Base-by-base conservation (phyloP, 1,140 invertebrate genomes). In the Mesaphorura yosii region DNA sequence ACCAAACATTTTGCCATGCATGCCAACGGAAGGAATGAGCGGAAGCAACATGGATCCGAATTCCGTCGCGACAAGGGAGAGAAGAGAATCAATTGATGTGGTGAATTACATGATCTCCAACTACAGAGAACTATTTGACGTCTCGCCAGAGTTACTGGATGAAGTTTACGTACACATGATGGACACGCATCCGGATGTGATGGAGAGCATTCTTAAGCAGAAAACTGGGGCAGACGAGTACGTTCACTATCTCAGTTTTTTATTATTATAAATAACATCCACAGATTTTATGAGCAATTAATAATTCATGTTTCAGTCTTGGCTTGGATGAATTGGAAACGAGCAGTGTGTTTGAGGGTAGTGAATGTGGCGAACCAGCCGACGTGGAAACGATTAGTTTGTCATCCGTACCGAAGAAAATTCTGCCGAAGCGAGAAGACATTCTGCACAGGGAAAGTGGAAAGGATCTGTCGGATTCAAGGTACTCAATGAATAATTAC, bases 51-150 rank as follows among this genome's bases (percentile, higher is more conserved):
- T 77, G 74, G 49, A 50, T 52, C 50, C 38, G 41, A 47, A 55
- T 51, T 23, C 69, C 66, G 48, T 60, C 64, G 69, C 48, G 74
- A 76, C 7, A 7, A 81, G 84, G 57, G 74, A 83, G 62, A 76
- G 84, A 1, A 83, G 85, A 61, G 86, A 91, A 66, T 73, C 86
- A 15, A 78, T 83, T 53, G 88, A 92, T 66, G 83, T 89, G 23
- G 92, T 92, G 65, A 88, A 88, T 67, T 86, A 91, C 40, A 76
- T 92, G 65, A 83, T 93, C 50, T 86, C 90, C 67, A 78, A 88
- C 59, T 78, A 82, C 60, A 72, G 78, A 34, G 76, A 78, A 58
- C 70, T 92, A 31, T 92, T 86, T 70, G 76, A 75, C 63, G 67
- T 91, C 40, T 76, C 84, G 14, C 78, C 84, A 1, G 85, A 86